These are phyloP conservation scores for Emydura subglobosa DNA, from an alignment of 2,113 vertebrate species.

Conservation along the genomic window DNA sequence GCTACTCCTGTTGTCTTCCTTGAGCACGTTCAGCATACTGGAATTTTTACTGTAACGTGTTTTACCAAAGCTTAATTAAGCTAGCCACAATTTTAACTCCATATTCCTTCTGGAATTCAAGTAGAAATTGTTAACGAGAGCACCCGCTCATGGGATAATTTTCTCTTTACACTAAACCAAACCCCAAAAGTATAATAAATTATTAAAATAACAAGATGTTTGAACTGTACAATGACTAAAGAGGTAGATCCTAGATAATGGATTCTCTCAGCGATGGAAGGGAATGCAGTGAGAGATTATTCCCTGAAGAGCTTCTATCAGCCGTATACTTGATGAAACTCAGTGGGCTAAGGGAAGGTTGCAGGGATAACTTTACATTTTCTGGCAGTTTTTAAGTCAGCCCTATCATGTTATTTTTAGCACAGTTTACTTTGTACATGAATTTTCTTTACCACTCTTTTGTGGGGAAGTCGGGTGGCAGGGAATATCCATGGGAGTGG, in stretches of 20 bases:
- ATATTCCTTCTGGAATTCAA: not conserved
- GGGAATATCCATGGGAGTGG: not conserved
- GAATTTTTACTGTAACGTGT: accelerated
- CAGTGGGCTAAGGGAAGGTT: not conserved
- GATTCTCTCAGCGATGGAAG: not conserved
- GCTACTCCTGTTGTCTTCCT: not conserved
- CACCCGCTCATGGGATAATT: not conserved
- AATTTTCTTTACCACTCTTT: not conserved
- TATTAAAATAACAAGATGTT: not conserved
- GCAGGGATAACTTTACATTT: not conserved
- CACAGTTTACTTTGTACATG: not conserved
- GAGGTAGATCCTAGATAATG: not conserved
- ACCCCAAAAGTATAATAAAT: conserved; percentile 29
- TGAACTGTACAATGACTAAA: not conserved
- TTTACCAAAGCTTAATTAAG: accelerated
- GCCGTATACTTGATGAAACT: not conserved
- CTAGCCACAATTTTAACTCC: not conserved
- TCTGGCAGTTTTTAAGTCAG: not conserved
- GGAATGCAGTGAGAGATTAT: not conserved
- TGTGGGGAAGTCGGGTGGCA: not conserved
- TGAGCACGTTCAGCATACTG: not conserved
- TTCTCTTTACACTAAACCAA: conserved; percentile 33
- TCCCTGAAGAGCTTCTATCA: not conserved
- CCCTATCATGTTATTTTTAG: not conserved
- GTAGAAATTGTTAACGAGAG: not conserved